Conservation (phyloP, 2,888 invertebrate species). For the Allygus modestus region DNA sequence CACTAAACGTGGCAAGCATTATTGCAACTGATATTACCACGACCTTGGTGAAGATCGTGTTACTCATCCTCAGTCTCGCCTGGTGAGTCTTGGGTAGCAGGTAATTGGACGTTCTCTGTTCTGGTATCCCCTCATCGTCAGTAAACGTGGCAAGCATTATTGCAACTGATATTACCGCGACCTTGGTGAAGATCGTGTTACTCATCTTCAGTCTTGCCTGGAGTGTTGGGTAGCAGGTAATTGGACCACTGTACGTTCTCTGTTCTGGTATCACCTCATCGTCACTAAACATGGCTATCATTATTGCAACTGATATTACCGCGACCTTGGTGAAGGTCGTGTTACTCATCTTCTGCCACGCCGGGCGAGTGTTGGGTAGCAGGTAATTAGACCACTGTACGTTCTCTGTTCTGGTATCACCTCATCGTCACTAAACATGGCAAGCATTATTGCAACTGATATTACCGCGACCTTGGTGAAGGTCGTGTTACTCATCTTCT, state of each 20-base stretch:
- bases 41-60: neutral
- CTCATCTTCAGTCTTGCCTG: too few relatives aligned
- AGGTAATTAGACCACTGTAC: neutral
- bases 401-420: neutral
- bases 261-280: neutral
- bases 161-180: too few relatives aligned
- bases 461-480: neutral
- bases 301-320: neutral
- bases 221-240: conserved; percentile 3
- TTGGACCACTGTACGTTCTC: neutral
- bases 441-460: too few relatives aligned
- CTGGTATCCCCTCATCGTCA: too few relatives aligned
- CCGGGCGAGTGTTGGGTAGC: neutral
- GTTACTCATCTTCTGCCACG: conserved; percentile 7
- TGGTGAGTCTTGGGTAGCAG: neutral
- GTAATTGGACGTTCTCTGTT: neutral
- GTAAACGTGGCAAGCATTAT: too few relatives aligned
- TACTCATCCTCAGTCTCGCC: neutral
- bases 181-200: too few relatives aligned
- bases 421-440: too few relatives aligned
- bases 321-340: neutral
- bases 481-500: conserved; percentile 2
- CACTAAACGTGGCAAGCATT: too few relatives aligned
- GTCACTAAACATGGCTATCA: too few relatives aligned
- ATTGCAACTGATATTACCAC: neutral